Base-by-base conservation (phyloP, 23 tunicate genomes). In the Ascidia mentula region DNA sequence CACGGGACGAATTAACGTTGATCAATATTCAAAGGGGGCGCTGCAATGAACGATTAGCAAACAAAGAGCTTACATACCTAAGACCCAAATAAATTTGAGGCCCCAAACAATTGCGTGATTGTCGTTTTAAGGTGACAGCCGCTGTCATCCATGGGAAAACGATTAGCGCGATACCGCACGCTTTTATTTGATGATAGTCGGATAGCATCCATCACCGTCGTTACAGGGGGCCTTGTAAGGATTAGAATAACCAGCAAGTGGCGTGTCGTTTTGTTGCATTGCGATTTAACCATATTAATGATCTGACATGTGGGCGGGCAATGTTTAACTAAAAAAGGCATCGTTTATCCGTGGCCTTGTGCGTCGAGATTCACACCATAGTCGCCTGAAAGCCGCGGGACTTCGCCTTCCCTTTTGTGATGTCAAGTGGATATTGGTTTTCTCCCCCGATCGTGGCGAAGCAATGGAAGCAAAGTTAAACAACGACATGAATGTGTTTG, bases 1-100 rank as follows among this genome's bases (percentile, higher is more conserved):
- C 65, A 26, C 65, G 65, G 65, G 65, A 53, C 65, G 65, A 53
- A 53, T 53, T 53, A 53, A 53, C 65, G 65, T 53, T 53, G 65
- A 53, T 53, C 65, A 53, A 53, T 53, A 53, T 53, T 26, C 65
- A 28, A 53, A 6, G 22, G 65, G 65, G 28, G 28, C 22, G 65
- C 13, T 28, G 65, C 28, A 53, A 53, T 53, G 24, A 53, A 53
- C 65, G 65, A 53, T 53, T 53, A 53, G 65, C 65, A 53, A 53
- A 53, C 65, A 53, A 3, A 53, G 24, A 28, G 65, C 65, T 53
- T 5, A 53, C 65, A 53, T 28, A 53, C 65, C 65, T 28, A 6
- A 5, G 65, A 53, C 65, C 13, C 65, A 53, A 28, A 53, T 9
- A 53, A 53, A 53, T 5, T 53, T 53, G 65, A 53, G 28, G 65